These are phyloP conservation scores for Cheirogaleus medius DNA, from an alignment of 2,113 vertebrate species.

Conservation along the genomic window DNA sequence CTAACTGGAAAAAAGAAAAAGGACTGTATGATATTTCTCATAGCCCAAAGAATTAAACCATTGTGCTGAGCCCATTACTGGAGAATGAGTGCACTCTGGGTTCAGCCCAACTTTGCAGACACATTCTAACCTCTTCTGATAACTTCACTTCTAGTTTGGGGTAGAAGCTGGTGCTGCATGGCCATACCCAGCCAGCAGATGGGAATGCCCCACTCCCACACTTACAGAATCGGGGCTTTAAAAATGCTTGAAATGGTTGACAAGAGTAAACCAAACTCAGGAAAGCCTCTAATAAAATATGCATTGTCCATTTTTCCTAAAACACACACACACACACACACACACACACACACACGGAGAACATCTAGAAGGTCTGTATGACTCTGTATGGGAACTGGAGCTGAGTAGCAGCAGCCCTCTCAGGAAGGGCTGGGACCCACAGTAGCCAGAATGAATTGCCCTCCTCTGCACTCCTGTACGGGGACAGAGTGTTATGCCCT, in stretches of 20 bases:
- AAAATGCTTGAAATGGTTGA: background rate
- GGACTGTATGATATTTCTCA: background rate
- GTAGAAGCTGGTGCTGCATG: background rate
- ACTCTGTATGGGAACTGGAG: background rate
- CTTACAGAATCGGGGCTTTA: background rate
- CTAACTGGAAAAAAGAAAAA: background rate
- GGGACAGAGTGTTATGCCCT: background rate
- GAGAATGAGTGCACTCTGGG: background rate
- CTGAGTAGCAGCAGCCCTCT: background rate
- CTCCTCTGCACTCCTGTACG: background rate
- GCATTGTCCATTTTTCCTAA: background rate
- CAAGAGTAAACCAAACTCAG: background rate
- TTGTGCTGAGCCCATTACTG: background rate
- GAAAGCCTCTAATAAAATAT: background rate
- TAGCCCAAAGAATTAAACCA: background rate
- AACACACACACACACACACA: background rate
- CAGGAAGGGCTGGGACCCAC: background rate
- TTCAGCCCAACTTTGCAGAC: background rate
- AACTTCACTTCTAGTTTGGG: background rate
- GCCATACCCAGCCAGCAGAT: fast-evolving
- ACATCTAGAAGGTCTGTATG: background rate
- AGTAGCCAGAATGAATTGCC: background rate
- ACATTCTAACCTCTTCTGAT: background rate
- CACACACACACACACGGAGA: no score
- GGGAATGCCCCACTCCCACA: background rate